Conservation (phyloP, 1,140 invertebrate genomes). For the Chrysomallon squamiferum region DNA sequence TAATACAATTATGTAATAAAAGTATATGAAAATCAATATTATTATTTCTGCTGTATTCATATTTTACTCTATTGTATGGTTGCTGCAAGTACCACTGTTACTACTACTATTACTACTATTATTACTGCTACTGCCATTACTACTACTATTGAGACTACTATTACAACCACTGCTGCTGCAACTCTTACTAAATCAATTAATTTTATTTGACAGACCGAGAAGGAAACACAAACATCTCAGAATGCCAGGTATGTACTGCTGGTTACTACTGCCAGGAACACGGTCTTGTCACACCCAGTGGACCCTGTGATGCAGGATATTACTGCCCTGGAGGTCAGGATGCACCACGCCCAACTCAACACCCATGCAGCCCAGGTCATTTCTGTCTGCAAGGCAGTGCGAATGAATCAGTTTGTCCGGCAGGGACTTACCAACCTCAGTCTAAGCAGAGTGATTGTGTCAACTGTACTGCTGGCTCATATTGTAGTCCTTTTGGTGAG, state of each 20-base stretch:
- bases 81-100: too few relatives aligned
- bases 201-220: conserved; percentile 44
- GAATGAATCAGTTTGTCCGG: conserved; percentile 58
- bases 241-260: conserved; percentile 50
- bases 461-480: conserved; percentile 52
- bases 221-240: conserved; percentile 40
- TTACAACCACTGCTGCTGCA: too few relatives aligned
- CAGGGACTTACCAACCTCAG: conserved; percentile 55
- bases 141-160: too few relatives aligned
- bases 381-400: conserved; percentile 53
- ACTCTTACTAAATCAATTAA: too few relatives aligned
- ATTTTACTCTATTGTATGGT: too few relatives aligned
- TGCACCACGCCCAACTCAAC: conserved; percentile 32
- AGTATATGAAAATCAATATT: too few relatives aligned
- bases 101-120: too few relatives aligned
- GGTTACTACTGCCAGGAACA: conserved; percentile 55
- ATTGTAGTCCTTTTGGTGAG: conserved; percentile 57
- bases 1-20: too few relatives aligned
- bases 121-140: too few relatives aligned
- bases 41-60: too few relatives aligned
- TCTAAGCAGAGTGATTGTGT: conserved; percentile 50
- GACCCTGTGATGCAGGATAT: conserved; percentile 46
- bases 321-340: conserved; percentile 56
- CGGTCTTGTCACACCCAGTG: conserved; percentile 39
- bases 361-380: conserved; percentile 53